Evolutionary conservation across 2,888 invertebrate genomes (phyloP), one percentile per base, ranked within the genome.

Genomic region (Erynnis tages): DNA sequence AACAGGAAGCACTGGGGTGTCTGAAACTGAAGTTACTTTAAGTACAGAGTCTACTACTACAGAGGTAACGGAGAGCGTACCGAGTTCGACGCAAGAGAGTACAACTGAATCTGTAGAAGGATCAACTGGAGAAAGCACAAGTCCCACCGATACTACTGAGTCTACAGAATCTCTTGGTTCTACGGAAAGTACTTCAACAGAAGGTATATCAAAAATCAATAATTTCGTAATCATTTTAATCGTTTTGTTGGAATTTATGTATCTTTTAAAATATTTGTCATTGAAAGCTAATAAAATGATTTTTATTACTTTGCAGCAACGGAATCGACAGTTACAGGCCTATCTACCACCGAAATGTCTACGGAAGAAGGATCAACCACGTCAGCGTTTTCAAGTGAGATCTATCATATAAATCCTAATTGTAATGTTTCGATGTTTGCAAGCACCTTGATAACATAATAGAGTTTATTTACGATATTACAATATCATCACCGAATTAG

Each of bases 161-260:
- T 30, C 43, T 10, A 49, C 40, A 6, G 57, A 38, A 34, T 48
- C 55, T 5, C 2, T 7, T n/a, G 37, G 37, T 17, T n/a, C 37
- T 7, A 19, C 37, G 2, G 37, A 37, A 37, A 37, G n/a, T 4
- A 23, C 48, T 19, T 43, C 46, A 16, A 59, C 65, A 7, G 63
- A 60, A 38, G 53, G 53, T 50, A 49, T 45, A 17, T 17, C 5
- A 35, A n/a, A n/a, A n/a, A n/a, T n/a, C n/a, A n/a, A n/a, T n/a
- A n/a, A n/a, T n/a, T n/a, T n/a, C n/a, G n/a, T n/a, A n/a, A n/a
- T n/a, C 21, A 21, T 4, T 21, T 4, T 21, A 21, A 5, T 4
- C 5, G 5, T 21, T 21, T 21, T 21, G 5, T 21, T 5, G 5
- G 21, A 21, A 21, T 32, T 30, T 5, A 29, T 32, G 8, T n/a